Conservation (phyloP, 2,888 invertebrate genomes). For the Nomada hirtipes region DNA sequence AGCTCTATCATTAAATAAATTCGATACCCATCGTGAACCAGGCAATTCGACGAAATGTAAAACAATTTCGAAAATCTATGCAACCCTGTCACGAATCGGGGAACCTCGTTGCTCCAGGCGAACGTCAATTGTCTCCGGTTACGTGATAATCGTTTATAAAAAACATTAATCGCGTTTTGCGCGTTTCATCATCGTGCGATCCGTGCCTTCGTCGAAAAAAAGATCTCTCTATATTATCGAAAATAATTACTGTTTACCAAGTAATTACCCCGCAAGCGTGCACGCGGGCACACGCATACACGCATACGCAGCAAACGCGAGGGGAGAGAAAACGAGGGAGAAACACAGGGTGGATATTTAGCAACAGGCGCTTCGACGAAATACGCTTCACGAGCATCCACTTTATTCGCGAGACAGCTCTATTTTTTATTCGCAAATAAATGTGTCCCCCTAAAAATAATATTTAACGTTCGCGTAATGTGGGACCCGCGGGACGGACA, state of each 20-base stretch:
- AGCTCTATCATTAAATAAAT: no score
- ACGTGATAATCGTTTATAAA: slow-evolving; percentile 42
- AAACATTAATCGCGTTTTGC: slow-evolving; percentile 53
- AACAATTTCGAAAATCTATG: background rate
- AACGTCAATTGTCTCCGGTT: slow-evolving; percentile 44
- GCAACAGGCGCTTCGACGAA: slow-evolving; percentile 74
- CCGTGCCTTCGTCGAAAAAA: slow-evolving; percentile 26
- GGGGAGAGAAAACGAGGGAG: slow-evolving; percentile 16
- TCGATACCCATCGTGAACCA: no score
- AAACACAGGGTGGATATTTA: slow-evolving; percentile 67
- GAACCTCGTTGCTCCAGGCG: slow-evolving; percentile 1
- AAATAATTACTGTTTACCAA: slow-evolving; percentile 74
- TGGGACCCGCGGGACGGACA: slow-evolving; percentile 71
- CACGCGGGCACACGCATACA: background rate
- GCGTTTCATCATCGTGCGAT: slow-evolving; percentile 52
- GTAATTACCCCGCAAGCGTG: slow-evolving; percentile 61
- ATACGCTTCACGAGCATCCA: slow-evolving; percentile 72
- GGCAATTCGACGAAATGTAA: no score
- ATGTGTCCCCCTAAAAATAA: slow-evolving; percentile 79
- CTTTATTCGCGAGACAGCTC: slow-evolving; percentile 77
- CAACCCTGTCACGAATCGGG: background rate
- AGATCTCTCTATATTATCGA: slow-evolving; percentile 61
- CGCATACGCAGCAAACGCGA: slow-evolving; percentile 5
- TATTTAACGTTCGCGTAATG: slow-evolving; percentile 79
- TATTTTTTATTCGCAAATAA: slow-evolving; percentile 79